These are phyloP conservation scores for Masnerella sp. DNA, from an alignment of 2,888 invertebrate species.

Conservation along the genomic window DNA sequence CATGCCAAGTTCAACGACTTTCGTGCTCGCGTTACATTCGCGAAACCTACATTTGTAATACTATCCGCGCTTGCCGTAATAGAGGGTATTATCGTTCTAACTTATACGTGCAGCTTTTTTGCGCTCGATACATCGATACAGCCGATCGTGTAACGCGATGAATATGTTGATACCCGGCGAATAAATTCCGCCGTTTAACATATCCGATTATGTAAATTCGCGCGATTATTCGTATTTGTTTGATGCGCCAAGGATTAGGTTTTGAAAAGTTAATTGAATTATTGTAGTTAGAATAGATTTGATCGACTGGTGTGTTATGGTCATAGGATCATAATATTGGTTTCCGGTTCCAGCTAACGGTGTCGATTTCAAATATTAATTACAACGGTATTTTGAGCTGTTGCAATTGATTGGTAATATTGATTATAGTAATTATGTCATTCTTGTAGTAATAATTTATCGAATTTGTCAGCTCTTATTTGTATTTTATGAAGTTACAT, in stretches of 20 bases:
- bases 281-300: constrained; percentile 17
- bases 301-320: too few relatives aligned
- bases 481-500: too few relatives aligned
- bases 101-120: constrained; percentile 22
- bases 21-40: constrained; percentile 25
- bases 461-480: too few relatives aligned
- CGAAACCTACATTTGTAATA: constrained; percentile 32
- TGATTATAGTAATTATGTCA: too few relatives aligned
- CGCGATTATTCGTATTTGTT: constrained; percentile 39
- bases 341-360: too few relatives aligned
- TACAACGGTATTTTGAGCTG: too few relatives aligned
- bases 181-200: constrained; percentile 33
- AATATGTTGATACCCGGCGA: constrained; percentile 22
- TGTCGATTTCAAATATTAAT: too few relatives aligned
- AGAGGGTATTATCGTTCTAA: constrained; percentile 20
- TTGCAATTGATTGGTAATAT: too few relatives aligned
- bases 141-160: constrained; percentile 15
- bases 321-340: too few relatives aligned
- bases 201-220: constrained; percentile 42
- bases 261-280: constrained; percentile 33
- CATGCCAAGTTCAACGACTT: constrained; percentile 46
- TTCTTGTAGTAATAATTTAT: too few relatives aligned
- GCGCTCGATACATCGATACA: constrained; percentile 18
- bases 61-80: constrained; percentile 27
- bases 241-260: constrained; percentile 44